Evolutionary conservation across 2,797 vertebrate species (phyloP), one percentile per base, ranked within the genome.

Genomic region (Apodemus agrarius): DNA sequence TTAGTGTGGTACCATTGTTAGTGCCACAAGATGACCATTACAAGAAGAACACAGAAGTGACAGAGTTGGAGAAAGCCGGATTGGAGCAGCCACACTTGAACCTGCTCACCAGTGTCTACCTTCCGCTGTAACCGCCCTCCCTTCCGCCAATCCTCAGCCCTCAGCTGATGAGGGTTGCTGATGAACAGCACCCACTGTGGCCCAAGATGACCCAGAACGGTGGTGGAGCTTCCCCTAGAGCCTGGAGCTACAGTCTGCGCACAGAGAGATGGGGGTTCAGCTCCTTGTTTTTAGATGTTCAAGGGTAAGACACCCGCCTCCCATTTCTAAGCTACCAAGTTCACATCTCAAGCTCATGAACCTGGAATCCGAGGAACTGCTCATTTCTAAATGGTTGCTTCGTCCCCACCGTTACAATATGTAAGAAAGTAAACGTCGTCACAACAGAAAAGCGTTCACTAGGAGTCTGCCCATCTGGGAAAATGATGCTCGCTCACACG

Each of bases 391-490:
- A 75, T 84, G 84, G 88, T 93, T 96, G 94, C 79, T 81, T 83
- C 87, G 86, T 92, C 93, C 91, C 79, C 89, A 94, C 31, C 80
- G 31, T 93, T 46, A 54, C 9, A 29, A 94, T 83, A 43, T 94
- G 54, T 72, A 90, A 92, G 95, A 96, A 97, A 96, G 91, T 59
- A 96, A 89, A 95, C 79, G 31, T 82, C 84, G 86, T 85, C 86
- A 46, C 79, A 46, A 93, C 43, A 92, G 83, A 85, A 92, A 97
- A 96, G 61, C 65, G 69, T 75, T 95, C 89, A 83, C 84, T 63
- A 89, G 75, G 86, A 93, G 93, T 94, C 86, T 79, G 54, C 59
- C 65, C 21, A 63, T 93, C 96, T 97, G 24, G 76, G 91, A 97
- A 93, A 93, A 37, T 31, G 69, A 84, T 57, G 81, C 89, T 90